Evolutionary conservation across 2,113 vertebrate genomes (phyloP).

Genomic region (Polypterus bichir): DNA sequence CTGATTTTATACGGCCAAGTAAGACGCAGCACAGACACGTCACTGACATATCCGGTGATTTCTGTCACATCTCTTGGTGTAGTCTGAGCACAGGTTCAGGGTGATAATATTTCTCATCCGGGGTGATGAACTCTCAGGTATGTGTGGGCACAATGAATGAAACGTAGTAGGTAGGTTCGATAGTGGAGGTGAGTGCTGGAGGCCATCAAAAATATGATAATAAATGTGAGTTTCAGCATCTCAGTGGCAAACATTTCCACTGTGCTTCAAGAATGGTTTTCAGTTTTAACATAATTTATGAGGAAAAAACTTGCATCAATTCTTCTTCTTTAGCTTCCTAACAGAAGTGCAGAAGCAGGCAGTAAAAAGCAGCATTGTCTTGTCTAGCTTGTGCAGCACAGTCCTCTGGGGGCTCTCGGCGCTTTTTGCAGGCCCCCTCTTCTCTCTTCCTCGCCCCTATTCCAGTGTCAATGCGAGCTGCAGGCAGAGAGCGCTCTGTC

Average conservation of each 20-base stretch:
- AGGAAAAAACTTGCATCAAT: not conserved
- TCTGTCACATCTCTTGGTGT: no score
- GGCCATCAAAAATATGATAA: not conserved
- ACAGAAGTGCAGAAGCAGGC: not conserved
- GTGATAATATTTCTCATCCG: no score
- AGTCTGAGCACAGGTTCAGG: no score
- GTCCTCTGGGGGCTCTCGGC: conserved; percentile 36
- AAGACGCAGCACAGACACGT: no score
- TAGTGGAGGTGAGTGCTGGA: not conserved
- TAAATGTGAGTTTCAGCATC: not conserved
- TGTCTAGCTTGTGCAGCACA: conserved; percentile 24
- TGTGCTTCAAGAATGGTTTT: not conserved
- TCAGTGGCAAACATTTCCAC: no score
- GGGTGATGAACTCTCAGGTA: no score
- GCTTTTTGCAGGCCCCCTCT: conserved; percentile 36
- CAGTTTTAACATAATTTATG: not conserved
- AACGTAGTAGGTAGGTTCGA: conserved; percentile 11
- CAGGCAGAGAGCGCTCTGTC: conserved; percentile 73
- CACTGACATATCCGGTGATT: no score
- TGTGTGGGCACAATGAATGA: conserved; percentile 20
- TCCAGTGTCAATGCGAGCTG: conserved; percentile 76
- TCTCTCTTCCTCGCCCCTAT: conserved; percentile 32
- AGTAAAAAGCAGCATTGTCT: conserved; percentile 35
- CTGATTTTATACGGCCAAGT: no score
- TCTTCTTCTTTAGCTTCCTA: not conserved